Evolutionary conservation across 2,797 vertebrate genomes (phyloP), one percentile per base, ranked within the genome.

Genomic region (Macroramphosus scolopax): DNA sequence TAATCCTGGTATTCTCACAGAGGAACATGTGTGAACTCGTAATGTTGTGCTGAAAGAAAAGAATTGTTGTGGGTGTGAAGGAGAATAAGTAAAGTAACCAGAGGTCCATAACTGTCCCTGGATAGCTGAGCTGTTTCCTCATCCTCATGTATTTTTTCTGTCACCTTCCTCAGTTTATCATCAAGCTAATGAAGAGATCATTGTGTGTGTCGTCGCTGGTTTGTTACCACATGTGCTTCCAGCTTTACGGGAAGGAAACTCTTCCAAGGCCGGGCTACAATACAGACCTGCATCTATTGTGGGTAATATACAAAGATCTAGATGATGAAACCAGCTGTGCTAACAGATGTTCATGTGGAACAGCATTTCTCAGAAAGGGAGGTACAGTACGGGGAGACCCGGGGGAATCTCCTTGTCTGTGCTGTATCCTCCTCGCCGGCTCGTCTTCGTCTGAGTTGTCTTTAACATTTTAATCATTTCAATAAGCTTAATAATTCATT

Each of bases 311-410:
- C 64, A 70, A 63, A 68, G 42, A 70, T 72, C 29, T 18, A 26
- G 46, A 84, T 78, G 73, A 80, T 57, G 51, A 78, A 82, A 70
- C 54, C 82, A 83, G 78, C 82, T 84, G 84, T 77, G 71, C 56
- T 63, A 71, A 79, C 87, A 87, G 87, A 86, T 88, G 85, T 81
- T 79, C 61, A 50, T 63, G 37, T 49, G 52, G 36, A 75, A 81
- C 68, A 63, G 51, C 47, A 39, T 72, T 75, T 74, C 54, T 68
- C 52, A 67, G 72, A 59, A 60, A 60, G 33, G 20, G 57, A 33
- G 39, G 42, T 53, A 35, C 57, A 68, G 47, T 67, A 48, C 44
- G 39, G 37, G 16, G 25, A 61, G 51, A 72, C 62, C 72, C 55
- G 43, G 53, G 72, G 72, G 75, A 55, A 65, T 63, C 48, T 49